Conservation (phyloP, 2,113 vertebrate species). For the Nerophis lumbriciformis region DNA sequence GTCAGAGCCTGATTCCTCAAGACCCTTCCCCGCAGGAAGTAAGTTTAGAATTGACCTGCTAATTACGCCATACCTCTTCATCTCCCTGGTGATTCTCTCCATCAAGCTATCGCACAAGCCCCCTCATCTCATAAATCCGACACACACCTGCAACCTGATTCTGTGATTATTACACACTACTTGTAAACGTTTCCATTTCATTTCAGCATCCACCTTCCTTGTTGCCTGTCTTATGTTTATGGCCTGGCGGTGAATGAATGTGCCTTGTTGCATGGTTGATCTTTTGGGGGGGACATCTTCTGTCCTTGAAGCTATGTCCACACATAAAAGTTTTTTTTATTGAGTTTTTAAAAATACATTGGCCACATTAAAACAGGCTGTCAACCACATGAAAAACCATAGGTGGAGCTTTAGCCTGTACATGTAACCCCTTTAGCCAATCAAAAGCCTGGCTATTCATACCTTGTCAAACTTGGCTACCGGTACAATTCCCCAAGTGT, state of each 20-base stretch:
- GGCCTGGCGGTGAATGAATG: slow-evolving; percentile 35
- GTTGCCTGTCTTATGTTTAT: slow-evolving; percentile 28
- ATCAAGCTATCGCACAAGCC: not conserved
- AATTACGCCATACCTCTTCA: slow-evolving; percentile 45
- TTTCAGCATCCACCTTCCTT: slow-evolving; percentile 2
- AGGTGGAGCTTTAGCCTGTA: not conserved
- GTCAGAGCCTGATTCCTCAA: slow-evolving; percentile 78
- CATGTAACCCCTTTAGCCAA: no score
- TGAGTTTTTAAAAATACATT: no score
- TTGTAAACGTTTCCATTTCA: slow-evolving; percentile 42
- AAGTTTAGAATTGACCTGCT: slow-evolving; percentile 68
- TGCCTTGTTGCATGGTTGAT: slow-evolving; percentile 42
- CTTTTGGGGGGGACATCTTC: slow-evolving; percentile 27
- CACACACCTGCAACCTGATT: slow-evolving; percentile 7
- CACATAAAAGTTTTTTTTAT: slow-evolving; percentile 1
- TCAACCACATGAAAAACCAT: not conserved
- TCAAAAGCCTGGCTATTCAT: no score
- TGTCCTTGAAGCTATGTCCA: slow-evolving; percentile 10
- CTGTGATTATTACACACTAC: slow-evolving; percentile 7
- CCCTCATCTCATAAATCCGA: slow-evolving; percentile 1
- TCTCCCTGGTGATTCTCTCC: slow-evolving; percentile 13
- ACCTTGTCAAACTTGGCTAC: no score
- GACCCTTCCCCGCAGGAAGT: slow-evolving; percentile 92
- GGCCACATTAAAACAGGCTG: no score
- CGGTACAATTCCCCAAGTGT: no score